A percentile compares a stretch with the other conserved stretches of the same genome.
These are phyloP conservation scores for Hydractinia echinata DNA, from an alignment of 30 jellyfish, hydroid and myxozoan genomes.

Conservation along the genomic window DNA sequence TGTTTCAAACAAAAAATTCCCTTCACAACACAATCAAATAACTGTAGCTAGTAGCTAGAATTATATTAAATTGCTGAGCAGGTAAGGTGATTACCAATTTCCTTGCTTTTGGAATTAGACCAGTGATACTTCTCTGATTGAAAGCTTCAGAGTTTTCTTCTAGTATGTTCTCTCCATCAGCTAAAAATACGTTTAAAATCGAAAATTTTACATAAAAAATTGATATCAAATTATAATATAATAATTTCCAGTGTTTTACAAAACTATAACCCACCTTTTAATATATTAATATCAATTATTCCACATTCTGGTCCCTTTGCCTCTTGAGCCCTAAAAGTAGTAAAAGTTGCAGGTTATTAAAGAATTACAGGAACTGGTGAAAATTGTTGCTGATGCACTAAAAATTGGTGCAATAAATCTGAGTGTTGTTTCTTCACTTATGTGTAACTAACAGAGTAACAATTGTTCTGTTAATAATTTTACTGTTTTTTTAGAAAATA, in stretches of 20 bases:
- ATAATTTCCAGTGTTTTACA: neutral
- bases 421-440: no score
- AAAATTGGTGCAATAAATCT: no score
- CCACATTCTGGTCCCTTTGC: conserved; percentile 16
- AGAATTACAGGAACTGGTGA: no score
- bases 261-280: neutral
- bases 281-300: neutral
- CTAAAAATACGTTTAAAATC: neutral
- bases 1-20: no score
- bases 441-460: no score
- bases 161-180: neutral
- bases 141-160: conserved; percentile 33
- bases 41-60: neutral
- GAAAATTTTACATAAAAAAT: neutral
- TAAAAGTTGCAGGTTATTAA: neutral
- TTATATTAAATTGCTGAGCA: neutral
- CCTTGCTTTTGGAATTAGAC: conserved; percentile 36
- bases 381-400: no score
- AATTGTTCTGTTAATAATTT: no score
- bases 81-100: neutral
- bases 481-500: no score
- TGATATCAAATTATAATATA: neutral
- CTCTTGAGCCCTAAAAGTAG: conserved; percentile 22
- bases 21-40: no score
- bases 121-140: conserved; percentile 9